Base-by-base conservation (phyloP, 2,113 vertebrate species). In the Haplochromis vanheusdeni region DNA sequence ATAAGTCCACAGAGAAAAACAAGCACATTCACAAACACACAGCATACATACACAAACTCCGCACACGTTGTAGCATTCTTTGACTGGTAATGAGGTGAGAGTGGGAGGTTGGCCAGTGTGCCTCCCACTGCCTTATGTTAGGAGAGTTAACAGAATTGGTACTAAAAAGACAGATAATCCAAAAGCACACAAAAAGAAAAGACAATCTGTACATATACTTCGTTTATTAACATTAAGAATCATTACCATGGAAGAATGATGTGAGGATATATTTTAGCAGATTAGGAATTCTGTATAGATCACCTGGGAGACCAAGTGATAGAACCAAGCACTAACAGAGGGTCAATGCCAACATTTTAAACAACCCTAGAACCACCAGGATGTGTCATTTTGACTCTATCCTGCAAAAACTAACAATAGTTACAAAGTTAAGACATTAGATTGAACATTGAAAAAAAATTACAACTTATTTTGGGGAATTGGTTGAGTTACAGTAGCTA, bases 21-120 rank as follows among this genome's bases (percentile, higher is more conserved):
- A 7, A 45, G 55, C 70, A 51, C 56, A 47, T 14, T 47, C 60
- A 79, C 40, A 65, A 56, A 56, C 40, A 12, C 21, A 80, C 31
- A 58, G 54, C 42, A 21, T 17, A 28, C 26, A 80, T 17, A 70
- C 81, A 49, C 35, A 80, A 51, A 55, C 68, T 21, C 35, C 65
- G 21, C 79, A 86, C 47, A 89, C 31, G 51, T 81, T 65, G 84
- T 83, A 35, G 42, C 81, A 87, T 86, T 92, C 77, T 92, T 75
- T 79, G 85, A 91, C 89, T 80, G 87, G 93, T 91, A 93, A 94
- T 91, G 92, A 93, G 91, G 88, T 85, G 91, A 85, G 65, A 90
- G 82, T 86, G 79, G 88, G 86, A 84, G 80, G 88, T 89, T 6
- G 85, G 84, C 88, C 85, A 79, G 88, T 90, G 87, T 82, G 79